phyloP scores from a whole-genome alignment of 2,888 invertebrate genomes.

The Rhingia rostrata region DNA sequence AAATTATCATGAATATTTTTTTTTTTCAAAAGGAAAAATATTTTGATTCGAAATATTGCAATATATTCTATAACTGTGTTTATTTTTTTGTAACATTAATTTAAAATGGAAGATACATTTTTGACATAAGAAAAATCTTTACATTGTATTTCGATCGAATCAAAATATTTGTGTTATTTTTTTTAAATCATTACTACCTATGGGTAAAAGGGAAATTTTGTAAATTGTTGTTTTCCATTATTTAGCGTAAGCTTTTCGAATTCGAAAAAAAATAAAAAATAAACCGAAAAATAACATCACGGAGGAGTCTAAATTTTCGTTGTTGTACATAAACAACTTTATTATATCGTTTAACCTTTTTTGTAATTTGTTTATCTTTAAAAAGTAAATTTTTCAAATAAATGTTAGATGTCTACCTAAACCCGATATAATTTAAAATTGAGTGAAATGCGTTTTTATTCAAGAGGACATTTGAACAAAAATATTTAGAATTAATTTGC shows the following conservation, averaged over 20 bases:
- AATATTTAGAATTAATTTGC: too few relatives aligned
- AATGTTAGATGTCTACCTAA: too few relatives aligned
- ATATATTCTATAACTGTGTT: not conserved
- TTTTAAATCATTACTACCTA: conserved; percentile 77
- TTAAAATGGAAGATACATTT: not conserved
- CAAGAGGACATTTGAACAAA: too few relatives aligned
- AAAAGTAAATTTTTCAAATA: too few relatives aligned
- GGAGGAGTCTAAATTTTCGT: conserved; percentile 54
- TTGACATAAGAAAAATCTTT: not conserved
- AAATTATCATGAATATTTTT: conserved; percentile 70
- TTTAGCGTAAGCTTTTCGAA: conserved; percentile 32
- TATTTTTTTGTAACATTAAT: not conserved
- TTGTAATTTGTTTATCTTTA: too few relatives aligned
- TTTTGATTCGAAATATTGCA: conserved; percentile 16
- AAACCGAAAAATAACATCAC: conserved; percentile 42
- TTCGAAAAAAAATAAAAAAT: conserved; percentile 34
- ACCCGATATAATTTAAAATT: too few relatives aligned
- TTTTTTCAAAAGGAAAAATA: conserved; percentile 6
- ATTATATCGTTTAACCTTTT: conserved; percentile 40
- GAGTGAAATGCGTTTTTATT: too few relatives aligned
- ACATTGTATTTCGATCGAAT: not conserved
- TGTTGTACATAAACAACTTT: conserved; percentile 41
- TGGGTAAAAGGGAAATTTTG: conserved; percentile 83
- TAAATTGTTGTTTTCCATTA: conserved; percentile 77
- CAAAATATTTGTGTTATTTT: conserved; percentile 1